Conservation (phyloP, 1,140 invertebrate species). For the Neuroterus valhalla region DNA sequence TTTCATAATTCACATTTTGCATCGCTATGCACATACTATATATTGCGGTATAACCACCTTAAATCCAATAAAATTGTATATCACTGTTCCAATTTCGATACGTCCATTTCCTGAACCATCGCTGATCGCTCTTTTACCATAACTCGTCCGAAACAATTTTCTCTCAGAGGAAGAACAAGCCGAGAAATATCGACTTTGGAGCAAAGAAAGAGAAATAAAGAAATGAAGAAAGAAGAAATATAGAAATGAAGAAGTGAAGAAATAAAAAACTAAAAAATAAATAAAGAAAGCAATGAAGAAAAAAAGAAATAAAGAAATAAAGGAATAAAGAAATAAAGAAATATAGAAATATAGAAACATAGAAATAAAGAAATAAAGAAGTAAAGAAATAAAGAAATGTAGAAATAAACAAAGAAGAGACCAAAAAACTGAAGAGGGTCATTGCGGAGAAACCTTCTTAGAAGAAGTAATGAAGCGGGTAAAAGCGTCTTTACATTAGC, state of each 20-base stretch:
- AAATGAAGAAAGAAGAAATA: background rate
- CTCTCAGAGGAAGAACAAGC: background rate
- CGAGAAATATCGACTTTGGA: background rate
- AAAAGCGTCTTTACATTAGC: conserved; percentile 20
- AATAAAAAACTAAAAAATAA: conserved; percentile 1
- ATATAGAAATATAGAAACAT: background rate
- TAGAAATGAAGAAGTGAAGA: conserved; percentile 18
- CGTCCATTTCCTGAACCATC: no score
- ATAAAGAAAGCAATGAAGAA: conserved; percentile 25
- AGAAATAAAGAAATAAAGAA: no score
- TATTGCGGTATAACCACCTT: no score
- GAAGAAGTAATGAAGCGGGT: conserved; percentile 10
- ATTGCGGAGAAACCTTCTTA: conserved; percentile 3
- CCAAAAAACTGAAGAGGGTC: background rate
- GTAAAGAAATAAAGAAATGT: conserved; percentile 13
- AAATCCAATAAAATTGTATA: no score
- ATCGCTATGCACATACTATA: no score
- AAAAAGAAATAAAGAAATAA: conserved; percentile 25
- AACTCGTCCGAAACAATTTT: background rate
- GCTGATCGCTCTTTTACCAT: background rate
- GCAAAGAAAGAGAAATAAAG: background rate
- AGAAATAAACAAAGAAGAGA: background rate
- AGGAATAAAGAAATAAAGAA: background rate
- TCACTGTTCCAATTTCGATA: no score
- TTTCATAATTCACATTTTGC: no score